Conservation (phyloP, 2,888 invertebrate genomes). For the Acrobasis suavella region DNA sequence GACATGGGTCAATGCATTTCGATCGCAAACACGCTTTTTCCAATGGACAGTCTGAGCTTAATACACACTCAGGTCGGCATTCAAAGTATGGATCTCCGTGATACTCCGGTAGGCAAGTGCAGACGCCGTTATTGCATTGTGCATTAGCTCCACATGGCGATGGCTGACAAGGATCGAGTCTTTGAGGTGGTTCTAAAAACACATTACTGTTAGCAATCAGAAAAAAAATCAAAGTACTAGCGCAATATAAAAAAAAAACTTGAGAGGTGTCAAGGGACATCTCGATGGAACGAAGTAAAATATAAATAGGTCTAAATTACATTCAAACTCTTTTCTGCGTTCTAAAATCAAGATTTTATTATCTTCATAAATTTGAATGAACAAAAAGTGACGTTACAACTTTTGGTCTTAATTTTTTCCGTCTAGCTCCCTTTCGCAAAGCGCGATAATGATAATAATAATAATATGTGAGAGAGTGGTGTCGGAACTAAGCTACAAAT, state of each 20-base stretch:
- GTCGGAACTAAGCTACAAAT: too few relatives aligned
- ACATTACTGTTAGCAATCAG: constrained; percentile 17
- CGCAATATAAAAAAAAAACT: not conserved
- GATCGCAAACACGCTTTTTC: constrained; percentile 89
- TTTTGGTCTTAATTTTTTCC: too few relatives aligned
- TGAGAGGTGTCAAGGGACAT: too few relatives aligned
- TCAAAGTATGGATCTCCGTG: constrained; percentile 89
- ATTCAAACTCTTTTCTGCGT: too few relatives aligned
- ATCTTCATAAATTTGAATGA: too few relatives aligned
- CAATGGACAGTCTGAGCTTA: constrained; percentile 89
- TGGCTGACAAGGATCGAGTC: constrained; percentile 86
- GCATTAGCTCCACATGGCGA: constrained; percentile 92
- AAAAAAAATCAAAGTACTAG: constrained; percentile 6
- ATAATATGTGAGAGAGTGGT: too few relatives aligned
- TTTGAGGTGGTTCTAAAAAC: constrained; percentile 57
- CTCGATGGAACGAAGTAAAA: too few relatives aligned
- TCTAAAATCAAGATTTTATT: too few relatives aligned
- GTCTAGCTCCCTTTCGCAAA: too few relatives aligned
- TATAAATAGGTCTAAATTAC: too few relatives aligned
- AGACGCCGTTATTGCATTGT: constrained; percentile 86
- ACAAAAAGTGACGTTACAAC: too few relatives aligned
- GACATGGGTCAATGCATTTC: constrained; percentile 93
- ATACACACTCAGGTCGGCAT: constrained; percentile 91
- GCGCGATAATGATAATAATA: too few relatives aligned
- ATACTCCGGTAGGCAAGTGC: constrained; percentile 89